phyloP scores from a whole-genome alignment of 2,797 vertebrate species.

The Malurus leucopterus region DNA sequence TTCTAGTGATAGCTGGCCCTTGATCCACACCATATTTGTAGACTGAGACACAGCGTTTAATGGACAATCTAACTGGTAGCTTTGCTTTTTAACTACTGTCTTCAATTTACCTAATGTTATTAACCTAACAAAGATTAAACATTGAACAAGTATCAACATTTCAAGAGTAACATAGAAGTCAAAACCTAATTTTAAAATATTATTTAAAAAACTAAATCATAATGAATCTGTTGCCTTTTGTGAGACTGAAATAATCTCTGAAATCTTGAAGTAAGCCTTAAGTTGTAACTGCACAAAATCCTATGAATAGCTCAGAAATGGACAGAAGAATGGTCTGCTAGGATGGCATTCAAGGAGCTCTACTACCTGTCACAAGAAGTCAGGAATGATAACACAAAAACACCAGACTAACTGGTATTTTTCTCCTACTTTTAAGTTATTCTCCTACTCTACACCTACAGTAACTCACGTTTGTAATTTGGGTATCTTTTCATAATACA shows the following conservation, averaged over 20 bases:
- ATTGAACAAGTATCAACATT: neutral
- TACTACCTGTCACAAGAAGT: neutral
- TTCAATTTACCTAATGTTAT: neutral
- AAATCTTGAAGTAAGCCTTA: neutral
- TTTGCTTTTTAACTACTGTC: neutral
- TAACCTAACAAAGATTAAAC: neutral
- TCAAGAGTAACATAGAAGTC: neutral
- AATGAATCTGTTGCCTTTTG: neutral
- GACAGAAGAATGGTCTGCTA: neutral
- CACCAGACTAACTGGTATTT: neutral
- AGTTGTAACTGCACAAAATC: neutral
- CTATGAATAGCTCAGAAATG: neutral
- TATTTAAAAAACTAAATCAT: neutral
- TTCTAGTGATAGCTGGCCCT: neutral
- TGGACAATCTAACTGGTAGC: neutral
- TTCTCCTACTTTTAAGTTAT: neutral
- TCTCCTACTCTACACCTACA: neutral
- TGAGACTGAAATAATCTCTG: neutral
- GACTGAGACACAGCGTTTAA: neutral
- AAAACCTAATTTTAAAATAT: neutral
- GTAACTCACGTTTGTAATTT: neutral
- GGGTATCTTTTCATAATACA: neutral
- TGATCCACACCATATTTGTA: neutral
- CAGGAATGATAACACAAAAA: neutral
- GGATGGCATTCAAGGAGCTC: neutral